phyloP scores from a whole-genome alignment of 2,113 vertebrate species.

The Micronisus gabar region DNA sequence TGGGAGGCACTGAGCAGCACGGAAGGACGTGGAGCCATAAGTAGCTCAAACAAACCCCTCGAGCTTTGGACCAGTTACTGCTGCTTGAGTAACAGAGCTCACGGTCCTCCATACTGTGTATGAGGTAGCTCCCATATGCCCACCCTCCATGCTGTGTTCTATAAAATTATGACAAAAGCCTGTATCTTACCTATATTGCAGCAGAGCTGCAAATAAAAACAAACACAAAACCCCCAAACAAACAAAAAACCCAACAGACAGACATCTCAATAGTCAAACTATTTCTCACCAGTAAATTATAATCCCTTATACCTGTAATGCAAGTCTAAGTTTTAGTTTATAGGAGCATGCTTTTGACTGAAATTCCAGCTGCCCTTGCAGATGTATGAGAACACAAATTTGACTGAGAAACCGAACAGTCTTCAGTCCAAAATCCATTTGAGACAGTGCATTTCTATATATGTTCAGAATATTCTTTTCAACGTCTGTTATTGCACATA shows the following conservation, averaged over 20 bases:
- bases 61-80: not conserved
- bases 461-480: not conserved
- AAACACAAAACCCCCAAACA: not conserved
- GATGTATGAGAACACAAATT: not conserved
- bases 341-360: not conserved
- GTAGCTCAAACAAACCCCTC: not conserved
- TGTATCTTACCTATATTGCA: not conserved
- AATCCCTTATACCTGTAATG: not conserved
- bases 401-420: not conserved
- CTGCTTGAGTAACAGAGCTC: not conserved
- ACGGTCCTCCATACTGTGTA: not conserved
- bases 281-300: not conserved
- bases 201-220: not conserved
- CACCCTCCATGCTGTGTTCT: not conserved
- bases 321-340: not conserved
- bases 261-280: not conserved
- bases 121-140: not conserved
- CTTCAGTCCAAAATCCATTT: not conserved
- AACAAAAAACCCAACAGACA: not conserved
- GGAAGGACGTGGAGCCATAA: fast-evolving
- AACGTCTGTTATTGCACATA: not conserved
- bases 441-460: not conserved
- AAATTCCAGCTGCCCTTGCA: not conserved
- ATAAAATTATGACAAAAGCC: not conserved
- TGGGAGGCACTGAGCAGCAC: not conserved